Evolutionary conservation across 2,113 vertebrate genomes (phyloP).

Genomic region (Conger conger): DNA sequence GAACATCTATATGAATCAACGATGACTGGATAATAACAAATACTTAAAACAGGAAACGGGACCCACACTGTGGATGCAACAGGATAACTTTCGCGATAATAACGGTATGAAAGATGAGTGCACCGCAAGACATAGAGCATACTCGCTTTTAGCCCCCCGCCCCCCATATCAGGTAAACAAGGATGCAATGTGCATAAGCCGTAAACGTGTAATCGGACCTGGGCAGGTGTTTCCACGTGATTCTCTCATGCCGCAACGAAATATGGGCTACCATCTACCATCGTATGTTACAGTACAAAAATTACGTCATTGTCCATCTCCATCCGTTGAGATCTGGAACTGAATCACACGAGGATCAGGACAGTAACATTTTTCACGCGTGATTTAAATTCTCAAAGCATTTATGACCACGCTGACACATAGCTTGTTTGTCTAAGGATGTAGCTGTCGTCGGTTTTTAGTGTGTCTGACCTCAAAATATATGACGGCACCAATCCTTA

Average conservation of each 20-base stretch:
- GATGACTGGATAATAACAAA: conserved; percentile 1
- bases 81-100: background rate
- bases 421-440: background rate
- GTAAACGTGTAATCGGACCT: background rate
- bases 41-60: background rate
- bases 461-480: background rate
- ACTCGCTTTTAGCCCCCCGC: background rate
- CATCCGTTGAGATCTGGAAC: background rate
- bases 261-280: background rate
- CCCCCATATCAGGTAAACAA: background rate
- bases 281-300: background rate
- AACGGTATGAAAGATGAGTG: background rate
- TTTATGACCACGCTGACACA: background rate
- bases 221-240: background rate
- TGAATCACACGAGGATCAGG: background rate
- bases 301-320: background rate
- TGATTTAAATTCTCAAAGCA: background rate
- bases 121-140: background rate
- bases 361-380: too few species aligned
- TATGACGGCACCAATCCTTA: background rate
- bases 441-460: background rate
- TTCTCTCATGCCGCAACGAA: background rate
- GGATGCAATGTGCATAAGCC: background rate
- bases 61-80: background rate
- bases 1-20: conserved; percentile 5